Base-by-base conservation (phyloP, 2,113 vertebrate genomes). In the Spermophilus dauricus region DNA sequence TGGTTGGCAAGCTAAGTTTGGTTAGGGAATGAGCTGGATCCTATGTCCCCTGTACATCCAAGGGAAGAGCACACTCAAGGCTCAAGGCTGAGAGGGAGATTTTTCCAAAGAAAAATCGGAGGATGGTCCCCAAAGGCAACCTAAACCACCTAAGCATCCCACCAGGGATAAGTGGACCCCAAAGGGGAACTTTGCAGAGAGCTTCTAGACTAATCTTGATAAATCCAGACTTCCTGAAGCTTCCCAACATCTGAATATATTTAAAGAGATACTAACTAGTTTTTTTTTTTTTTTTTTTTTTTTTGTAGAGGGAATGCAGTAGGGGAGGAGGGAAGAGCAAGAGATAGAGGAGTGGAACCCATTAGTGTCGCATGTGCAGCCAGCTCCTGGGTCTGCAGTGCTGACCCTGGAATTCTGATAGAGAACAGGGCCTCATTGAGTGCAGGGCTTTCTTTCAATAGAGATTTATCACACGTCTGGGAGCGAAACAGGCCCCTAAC, bases 381-480 rank as follows among this genome's bases (percentile, higher is more conserved):
- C 39, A 34, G 77, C 0, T 72, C 58, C 95, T 83, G 34, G 14
- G 67, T 96, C 86, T 97, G 14, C 14, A 26, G 53, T 48, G 4
- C 34, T 48, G 14, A 17, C 90, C 22, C 72, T 73, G 76, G 93
- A 20, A 76, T 93, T 83, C 89, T 58, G 5, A 24, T 58, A 63
- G 39, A 77, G 86, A 98, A 32, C 72, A 37, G 13, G 20, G 24
- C 7, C 48, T 69, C 80, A 2, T 70, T 48, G 16, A 39, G 3
- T n/a, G 56, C 80, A 10, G 11, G 67, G 26, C 48, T 65, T 48
- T 77, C 78, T 76, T 45, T 72, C 67, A 39, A 22, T 0, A 20
- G 95, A 91, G 92, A 89, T 76, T 89, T 39, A 87, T 81, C 84
- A 80, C 67, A 10, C 16, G 77, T 61, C 78, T 86, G 89, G 48